Evolutionary conservation across 1,140 invertebrate species (phyloP), one percentile per base, ranked within the genome.

Genomic region (Bombus huntii): DNA sequence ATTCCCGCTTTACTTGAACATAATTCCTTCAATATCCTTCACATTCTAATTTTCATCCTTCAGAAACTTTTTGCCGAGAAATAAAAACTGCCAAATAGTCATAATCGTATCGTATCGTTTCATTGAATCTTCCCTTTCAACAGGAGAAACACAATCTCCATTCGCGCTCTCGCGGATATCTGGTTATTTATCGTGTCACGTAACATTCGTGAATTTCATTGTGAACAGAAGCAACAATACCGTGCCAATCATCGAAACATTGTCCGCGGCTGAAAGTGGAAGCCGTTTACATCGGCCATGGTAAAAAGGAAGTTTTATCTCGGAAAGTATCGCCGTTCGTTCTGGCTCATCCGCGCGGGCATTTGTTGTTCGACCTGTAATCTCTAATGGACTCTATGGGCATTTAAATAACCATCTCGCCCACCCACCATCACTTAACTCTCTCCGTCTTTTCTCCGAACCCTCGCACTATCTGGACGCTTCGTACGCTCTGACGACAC

Each of bases 371-470:
- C 86, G 73, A 88, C 88, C 84, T 71, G 84, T 92, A 92, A 92
- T 92, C 91, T 91, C 85, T 89, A 92, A 92, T 91, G 90, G 88
- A 76, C 81, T 87, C 88, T 87, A 92, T 87, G 85, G 88, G 88
- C 85, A 91, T 92, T 92, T 92, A 91, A 92, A 90, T 91, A 91
- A 92, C 87, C 89, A 89, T 92, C 89, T 90, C 83, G 88, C 88
- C 88, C 91, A 92, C 88, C 91, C 91, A 90, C 89, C 75, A 83
- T 90, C 89, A 90, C 89, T 90, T 90, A 90, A 90, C 89, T 90
- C 86, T 90, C 80, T 86, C 74, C 71, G 74, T 86, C 75, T 82
- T 79, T 90, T 90, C 89, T 70, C 79, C 59, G 89, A 90, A 90
- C 25, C 79, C 42, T 70, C 68, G 39, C 74, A 2, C 85, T 89